These are phyloP conservation scores for Bombus polaris DNA, from an alignment of 1,140 invertebrate genomes.

Conservation along the genomic window DNA sequence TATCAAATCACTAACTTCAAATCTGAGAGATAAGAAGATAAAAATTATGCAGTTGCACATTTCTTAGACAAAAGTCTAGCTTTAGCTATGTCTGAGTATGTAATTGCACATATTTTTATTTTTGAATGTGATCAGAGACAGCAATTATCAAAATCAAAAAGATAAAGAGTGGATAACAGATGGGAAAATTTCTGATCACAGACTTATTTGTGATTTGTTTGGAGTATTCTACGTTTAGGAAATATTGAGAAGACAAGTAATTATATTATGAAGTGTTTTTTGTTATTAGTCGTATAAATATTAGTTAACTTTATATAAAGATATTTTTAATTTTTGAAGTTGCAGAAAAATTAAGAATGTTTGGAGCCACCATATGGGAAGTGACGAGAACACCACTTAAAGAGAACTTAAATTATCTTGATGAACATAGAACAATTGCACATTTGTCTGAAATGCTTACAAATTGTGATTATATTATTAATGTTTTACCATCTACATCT, in stretches of 20 bases:
- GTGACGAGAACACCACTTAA: slow-evolving; percentile 67
- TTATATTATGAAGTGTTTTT: not conserved
- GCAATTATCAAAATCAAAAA: slow-evolving; percentile 78
- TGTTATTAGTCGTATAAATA: not conserved
- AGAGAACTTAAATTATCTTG: slow-evolving; percentile 66
- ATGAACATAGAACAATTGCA: slow-evolving; percentile 73
- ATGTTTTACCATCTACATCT: slow-evolving; percentile 83
- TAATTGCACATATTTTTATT: slow-evolving; percentile 83
- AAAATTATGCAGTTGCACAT: slow-evolving; percentile 77
- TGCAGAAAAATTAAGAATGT: slow-evolving; percentile 77
- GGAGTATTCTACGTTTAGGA: slow-evolving; percentile 83
- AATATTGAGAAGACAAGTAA: slow-evolving; percentile 82
- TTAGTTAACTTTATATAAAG: slow-evolving; percentile 28
- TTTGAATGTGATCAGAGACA: slow-evolving; percentile 81
- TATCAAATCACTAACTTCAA: slow-evolving; percentile 73
- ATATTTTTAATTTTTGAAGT: slow-evolving; percentile 71
- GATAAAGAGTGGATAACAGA: slow-evolving; percentile 74
- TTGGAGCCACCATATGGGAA: slow-evolving; percentile 78
- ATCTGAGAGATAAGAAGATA: slow-evolving; percentile 64
- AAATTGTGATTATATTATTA: slow-evolving; percentile 85
- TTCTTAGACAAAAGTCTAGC: slow-evolving; percentile 82
- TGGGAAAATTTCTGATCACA: slow-evolving; percentile 76
- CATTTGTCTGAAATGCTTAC: slow-evolving; percentile 79
- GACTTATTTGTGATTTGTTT: slow-evolving; percentile 79
- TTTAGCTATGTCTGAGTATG: slow-evolving; percentile 84